Evolutionary conservation across 1,140 invertebrate genomes (phyloP), one percentile per base, ranked within the genome.

Genomic region (Papilio machaon): DNA sequence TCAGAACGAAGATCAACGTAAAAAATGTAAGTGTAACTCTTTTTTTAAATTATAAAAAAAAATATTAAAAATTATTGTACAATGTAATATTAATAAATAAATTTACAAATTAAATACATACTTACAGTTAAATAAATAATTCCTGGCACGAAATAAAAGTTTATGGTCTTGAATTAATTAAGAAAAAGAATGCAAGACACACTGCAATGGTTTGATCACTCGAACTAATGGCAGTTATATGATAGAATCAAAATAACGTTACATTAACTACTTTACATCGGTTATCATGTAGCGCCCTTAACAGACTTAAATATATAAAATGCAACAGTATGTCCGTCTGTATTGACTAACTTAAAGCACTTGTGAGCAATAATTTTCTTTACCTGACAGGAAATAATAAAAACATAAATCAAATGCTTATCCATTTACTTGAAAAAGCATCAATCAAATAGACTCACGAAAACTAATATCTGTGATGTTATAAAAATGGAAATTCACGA

Each of bases 251-350:
- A 70, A 70, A 70, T 17, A 3, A 35, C 35, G 0, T 35, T 38
- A 30, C 64, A 70, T 70, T 38, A 38, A 70, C 64, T 70, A 70
- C 64, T 70, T 70, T 35, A 70, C 64, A 70, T 7, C 13, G 30
- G 11, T 35, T 70, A 70, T 70, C 64, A 23, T 70, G 64, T 15
- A 70, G 13, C 64, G 64, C 30, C 13, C 30, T 35, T 70, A 70
- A 70, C 64, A 7, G 10, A 35, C 7, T 35, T 30, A 30, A 30
- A 38, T 23, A 38, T 70, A 35, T 70, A 38, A 35, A 23, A 64
- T 30, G 30, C 2, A 64, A 9, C 23, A 13, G 60, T 30, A 64
- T 13, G 23, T 64, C 19, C 1, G 60, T 64, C 11, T 64, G 8
- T 30, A 64, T 30, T n/a, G 19, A 64, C 30, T 10, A 23, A 64